Base-by-base conservation (phyloP, 2,113 vertebrate genomes). In the Corythoichthys haematopterus region DNA sequence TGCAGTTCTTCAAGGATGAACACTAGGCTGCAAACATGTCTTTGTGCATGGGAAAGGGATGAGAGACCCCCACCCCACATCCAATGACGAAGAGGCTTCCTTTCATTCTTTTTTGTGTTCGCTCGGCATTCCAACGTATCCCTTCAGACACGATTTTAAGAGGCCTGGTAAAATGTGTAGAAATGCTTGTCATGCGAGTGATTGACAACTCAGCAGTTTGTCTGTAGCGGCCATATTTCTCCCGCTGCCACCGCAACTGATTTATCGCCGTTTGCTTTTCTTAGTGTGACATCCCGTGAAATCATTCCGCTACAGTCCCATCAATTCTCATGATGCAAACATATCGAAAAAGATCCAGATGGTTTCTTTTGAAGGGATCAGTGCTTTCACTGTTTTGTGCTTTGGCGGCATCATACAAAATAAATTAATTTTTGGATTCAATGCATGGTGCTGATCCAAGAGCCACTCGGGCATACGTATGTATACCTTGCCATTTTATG, bases 41-140 rank as follows among this genome's bases (percentile, higher is more conserved):
- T 77, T 75, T 85, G 79, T 83, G 69, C 79, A 57, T 36, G 55
- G 4, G 52, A 55, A 55, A 6, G 33, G 33, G 55, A 57, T 85
- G 20, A 71, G 74, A 85, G 84, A 79, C 85, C 89, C 84, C 80
- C 65, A 63, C 78, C 35, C 64, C 66, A 67, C 65, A 78, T 62
- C 38, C 40, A 62, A 46, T 28, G 8, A 87, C 77, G 84, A 88
- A 84, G 88, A 88, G 83, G 79, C 83, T 81, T 88, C 83, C 79
- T 90, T 92, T 90, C 83, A 90, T 84, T 76, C 81, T 72, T 43
- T 68, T 76, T 78, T 68, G 69, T 83, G 71, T 62, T 28, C 40
- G 45, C 60, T 8, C 40, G 2, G 76, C 87, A 91, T 92, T 89
- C 87, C 84, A 88, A 84, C 81, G 86, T 81, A 86, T 90, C 88